Conservation (phyloP, 2,797 vertebrate genomes). For the Gobionotothen gibberifrons region DNA sequence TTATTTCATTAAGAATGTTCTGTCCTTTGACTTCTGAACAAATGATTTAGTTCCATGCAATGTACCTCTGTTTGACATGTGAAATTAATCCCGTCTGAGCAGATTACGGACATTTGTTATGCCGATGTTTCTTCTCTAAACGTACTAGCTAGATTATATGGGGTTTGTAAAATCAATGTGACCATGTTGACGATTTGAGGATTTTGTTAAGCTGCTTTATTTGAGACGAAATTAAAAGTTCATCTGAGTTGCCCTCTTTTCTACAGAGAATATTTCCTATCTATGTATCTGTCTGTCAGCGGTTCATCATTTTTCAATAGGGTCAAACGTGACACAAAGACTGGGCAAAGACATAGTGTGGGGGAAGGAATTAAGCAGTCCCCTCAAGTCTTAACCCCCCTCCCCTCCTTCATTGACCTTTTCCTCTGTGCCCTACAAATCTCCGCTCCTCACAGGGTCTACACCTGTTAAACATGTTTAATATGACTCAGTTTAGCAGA, state of each 20-base stretch:
- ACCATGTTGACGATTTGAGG: conserved; percentile 58
- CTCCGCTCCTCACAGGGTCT: conserved; percentile 20
- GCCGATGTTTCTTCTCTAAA: conserved; percentile 59
- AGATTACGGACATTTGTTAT: conserved; percentile 61
- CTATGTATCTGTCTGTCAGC: conserved; percentile 21
- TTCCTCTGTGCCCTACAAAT: conserved; percentile 45
- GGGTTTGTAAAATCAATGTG: conserved; percentile 49
- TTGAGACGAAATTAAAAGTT: conserved; percentile 63
- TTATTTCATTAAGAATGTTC: conserved; percentile 31
- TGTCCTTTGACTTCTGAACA: conserved; percentile 44
- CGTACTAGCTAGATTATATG: conserved; percentile 57
- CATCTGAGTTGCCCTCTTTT: conserved; percentile 59
- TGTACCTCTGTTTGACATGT: conserved; percentile 59
- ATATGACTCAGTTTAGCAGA: conserved; percentile 23
- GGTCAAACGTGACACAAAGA: too few species aligned
- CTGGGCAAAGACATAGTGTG: not conserved
- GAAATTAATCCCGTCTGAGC: conserved; percentile 63
- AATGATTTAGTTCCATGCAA: conserved; percentile 36
- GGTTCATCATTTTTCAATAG: not conserved
- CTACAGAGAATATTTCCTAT: not conserved
- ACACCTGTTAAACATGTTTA: conserved; percentile 54
- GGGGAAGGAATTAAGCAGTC: conserved; percentile 37
- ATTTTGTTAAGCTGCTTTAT: conserved; percentile 79
- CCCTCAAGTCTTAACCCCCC: conserved; percentile 13
- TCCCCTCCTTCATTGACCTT: conserved; percentile 51